A percentile compares a stretch with the other conserved stretches of the same genome.
These are phyloP conservation scores for Xyliphius kryptos DNA, from an alignment of 2,113 vertebrate species.

Conservation along the genomic window DNA sequence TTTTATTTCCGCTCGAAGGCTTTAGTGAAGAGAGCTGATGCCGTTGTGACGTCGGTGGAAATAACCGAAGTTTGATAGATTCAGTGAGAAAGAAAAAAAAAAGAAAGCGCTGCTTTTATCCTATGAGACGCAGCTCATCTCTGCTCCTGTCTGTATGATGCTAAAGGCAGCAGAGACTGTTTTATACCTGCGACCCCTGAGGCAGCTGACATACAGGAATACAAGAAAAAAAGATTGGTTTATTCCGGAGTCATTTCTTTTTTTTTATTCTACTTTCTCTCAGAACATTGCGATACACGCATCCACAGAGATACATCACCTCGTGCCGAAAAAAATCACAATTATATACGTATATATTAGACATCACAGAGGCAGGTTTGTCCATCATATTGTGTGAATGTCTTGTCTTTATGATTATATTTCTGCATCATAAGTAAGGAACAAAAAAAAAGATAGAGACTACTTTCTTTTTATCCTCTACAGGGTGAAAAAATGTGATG, in stretches of 20 bases:
- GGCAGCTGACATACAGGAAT: conserved; percentile 48
- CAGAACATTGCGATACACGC: too few relatives aligned
- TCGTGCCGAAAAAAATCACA: conserved; percentile 54
- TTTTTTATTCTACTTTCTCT: conserved; percentile 51
- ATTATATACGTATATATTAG: conserved; percentile 59
- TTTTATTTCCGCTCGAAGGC: too few relatives aligned
- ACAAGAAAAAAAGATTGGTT: conserved; percentile 17
- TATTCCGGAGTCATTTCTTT: conserved; percentile 16
- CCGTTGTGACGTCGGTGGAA: too few relatives aligned
- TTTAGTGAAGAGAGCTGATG: too few relatives aligned
- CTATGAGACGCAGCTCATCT: conserved; percentile 67
- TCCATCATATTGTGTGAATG: conserved; percentile 24
- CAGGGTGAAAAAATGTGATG: conserved; percentile 58
- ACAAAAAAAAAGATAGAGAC: conserved; percentile 46
- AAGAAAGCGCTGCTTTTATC: conserved; percentile 44
- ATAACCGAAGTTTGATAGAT: conserved; percentile 8
- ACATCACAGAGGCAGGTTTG: conserved; percentile 40
- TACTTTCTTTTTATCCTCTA: conserved; percentile 63
- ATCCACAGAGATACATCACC: conserved; percentile 50
- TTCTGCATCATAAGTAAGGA: conserved; percentile 1
- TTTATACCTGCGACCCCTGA: conserved; percentile 70
- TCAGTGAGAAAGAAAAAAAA: neutral
- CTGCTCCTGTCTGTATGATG: conserved; percentile 58
- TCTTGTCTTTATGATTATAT: conserved; percentile 30
- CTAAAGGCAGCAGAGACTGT: conserved; percentile 64